These are phyloP conservation scores for Apamea sordens DNA, from an alignment of 2,888 invertebrate species.

Conservation along the genomic window DNA sequence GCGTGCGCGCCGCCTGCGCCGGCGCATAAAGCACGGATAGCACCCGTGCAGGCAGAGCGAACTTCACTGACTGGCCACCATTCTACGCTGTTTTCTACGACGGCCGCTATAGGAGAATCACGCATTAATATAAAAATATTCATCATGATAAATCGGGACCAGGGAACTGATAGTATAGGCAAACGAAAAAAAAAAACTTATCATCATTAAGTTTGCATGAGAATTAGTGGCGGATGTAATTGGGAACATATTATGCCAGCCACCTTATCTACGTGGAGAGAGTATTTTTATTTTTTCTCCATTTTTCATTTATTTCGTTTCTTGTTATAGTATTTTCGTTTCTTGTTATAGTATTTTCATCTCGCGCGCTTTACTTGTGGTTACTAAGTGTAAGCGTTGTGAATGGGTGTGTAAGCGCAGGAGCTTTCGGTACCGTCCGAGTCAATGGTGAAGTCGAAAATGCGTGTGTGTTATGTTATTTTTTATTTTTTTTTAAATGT, in stretches of 20 bases:
- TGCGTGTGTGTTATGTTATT: neutral
- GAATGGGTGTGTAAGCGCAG: neutral
- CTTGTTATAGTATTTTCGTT: neutral
- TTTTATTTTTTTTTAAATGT: too few species aligned
- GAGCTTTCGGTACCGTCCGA: neutral
- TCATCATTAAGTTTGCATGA: neutral
- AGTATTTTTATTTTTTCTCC: neutral
- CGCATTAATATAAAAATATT: neutral
- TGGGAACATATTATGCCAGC: neutral
- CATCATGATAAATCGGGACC: neutral
- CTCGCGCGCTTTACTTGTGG: neutral
- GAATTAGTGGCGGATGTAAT: neutral
- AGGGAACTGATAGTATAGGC: too few species aligned
- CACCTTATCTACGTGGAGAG: neutral
- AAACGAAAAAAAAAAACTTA: neutral
- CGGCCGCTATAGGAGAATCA: slow-evolving; percentile 3
- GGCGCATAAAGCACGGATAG: slow-evolving; percentile 81
- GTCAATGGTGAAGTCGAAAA: neutral
- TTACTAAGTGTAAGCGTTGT: neutral
- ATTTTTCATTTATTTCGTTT: neutral
- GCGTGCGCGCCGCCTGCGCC: slow-evolving; percentile 70
- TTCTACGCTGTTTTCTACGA: slow-evolving; percentile 78
- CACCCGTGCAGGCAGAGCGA: slow-evolving; percentile 80
- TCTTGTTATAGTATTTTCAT: neutral
- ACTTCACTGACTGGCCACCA: slow-evolving; percentile 88